Evolutionary conservation across 1,140 invertebrate genomes (phyloP).

Genomic region (Colletes gigas): DNA sequence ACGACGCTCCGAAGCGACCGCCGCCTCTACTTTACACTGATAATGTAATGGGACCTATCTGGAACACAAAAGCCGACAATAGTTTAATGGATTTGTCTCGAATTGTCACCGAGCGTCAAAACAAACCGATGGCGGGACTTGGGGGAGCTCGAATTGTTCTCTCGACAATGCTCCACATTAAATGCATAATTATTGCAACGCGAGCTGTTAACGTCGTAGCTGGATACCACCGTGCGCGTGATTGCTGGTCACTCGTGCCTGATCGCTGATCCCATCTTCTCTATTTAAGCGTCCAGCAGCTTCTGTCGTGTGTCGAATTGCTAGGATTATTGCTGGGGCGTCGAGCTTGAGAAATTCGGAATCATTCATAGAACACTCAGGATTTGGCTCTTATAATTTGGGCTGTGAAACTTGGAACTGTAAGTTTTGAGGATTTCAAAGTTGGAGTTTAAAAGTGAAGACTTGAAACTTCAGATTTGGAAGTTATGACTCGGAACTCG

Average conservation of each 20-base stretch:
- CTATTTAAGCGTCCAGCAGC: too few relatives aligned
- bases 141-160: constrained; percentile 15
- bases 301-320: neutral
- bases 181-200: constrained; percentile 42
- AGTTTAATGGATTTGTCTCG: constrained; percentile 78
- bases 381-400: neutral
- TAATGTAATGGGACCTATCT: constrained; percentile 79
- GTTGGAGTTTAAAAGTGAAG: neutral
- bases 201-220: constrained; percentile 23
- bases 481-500: too few relatives aligned
- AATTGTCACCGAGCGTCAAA: constrained; percentile 75
- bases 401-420: neutral
- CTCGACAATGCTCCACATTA: constrained; percentile 19
- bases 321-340: too few relatives aligned
- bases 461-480: neutral
- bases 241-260: neutral
- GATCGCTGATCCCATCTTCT: constrained; percentile 9
- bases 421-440: neutral
- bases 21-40: constrained; percentile 76
- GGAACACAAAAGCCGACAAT: constrained; percentile 77
- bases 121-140: constrained; percentile 64
- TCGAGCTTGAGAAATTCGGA: neutral
- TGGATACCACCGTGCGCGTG: neutral
- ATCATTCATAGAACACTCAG: neutral
- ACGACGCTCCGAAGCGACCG: constrained; percentile 51